These are phyloP conservation scores for Philonicus albiceps DNA, from an alignment of 2,888 invertebrate species.

Conservation along the genomic window DNA sequence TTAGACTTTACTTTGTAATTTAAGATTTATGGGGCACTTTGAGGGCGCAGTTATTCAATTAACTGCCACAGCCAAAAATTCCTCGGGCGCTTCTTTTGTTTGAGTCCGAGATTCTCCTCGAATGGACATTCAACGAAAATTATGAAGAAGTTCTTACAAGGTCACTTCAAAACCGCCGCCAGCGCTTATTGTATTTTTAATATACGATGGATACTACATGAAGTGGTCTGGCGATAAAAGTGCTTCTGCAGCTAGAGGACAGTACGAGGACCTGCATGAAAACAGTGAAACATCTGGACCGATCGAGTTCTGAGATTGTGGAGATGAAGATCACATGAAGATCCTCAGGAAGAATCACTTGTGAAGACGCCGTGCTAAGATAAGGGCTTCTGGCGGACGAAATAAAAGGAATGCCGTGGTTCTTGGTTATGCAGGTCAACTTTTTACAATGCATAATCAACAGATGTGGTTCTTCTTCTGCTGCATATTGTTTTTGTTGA, in stretches of 20 bases:
- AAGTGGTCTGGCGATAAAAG: background rate
- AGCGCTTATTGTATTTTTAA: background rate
- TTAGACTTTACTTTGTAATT: background rate
- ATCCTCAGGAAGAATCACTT: background rate
- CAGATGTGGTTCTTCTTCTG: background rate
- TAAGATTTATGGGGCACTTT: conserved; percentile 5
- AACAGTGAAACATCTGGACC: background rate
- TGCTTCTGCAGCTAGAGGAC: background rate
- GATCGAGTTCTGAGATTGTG: background rate
- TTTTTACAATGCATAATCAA: background rate
- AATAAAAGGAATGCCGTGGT: background rate
- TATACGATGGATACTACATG: background rate
- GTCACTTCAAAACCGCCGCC: background rate
- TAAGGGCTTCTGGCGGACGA: background rate
- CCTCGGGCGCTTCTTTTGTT: background rate
- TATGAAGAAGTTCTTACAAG: background rate
- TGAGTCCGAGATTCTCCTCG: background rate
- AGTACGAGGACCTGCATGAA: background rate
- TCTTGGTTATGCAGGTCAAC: conserved; percentile 18
- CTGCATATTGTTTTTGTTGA: background rate
- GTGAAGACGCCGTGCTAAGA: background rate
- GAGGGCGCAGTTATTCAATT: background rate
- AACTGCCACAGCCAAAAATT: background rate
- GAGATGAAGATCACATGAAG: background rate
- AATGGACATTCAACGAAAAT: background rate